Conservation (phyloP, 2,797 vertebrate species). For the Thunnus albacares region DNA sequence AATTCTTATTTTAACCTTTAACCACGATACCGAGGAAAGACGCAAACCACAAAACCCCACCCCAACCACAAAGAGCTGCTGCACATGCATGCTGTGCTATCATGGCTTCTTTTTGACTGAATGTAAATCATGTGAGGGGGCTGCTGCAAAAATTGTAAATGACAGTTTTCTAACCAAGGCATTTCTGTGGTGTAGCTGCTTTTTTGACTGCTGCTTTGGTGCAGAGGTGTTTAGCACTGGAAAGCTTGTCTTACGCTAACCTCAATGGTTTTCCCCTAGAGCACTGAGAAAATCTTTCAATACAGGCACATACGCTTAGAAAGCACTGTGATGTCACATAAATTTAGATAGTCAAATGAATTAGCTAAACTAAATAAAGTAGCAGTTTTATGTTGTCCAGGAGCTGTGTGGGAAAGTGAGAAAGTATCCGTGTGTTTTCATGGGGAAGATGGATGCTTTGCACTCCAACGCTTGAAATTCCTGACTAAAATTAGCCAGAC, state of each 20-base stretch:
- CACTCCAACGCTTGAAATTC: conserved; percentile 78
- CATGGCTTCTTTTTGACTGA: conserved; percentile 37
- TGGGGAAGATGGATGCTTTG: conserved; percentile 73
- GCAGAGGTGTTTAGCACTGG: conserved; percentile 72
- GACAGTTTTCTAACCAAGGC: conserved; percentile 69
- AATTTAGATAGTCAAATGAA: conserved; percentile 50
- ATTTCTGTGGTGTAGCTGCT: conserved; percentile 79
- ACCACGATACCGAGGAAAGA: conserved; percentile 55
- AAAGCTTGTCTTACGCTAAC: conserved; percentile 62
- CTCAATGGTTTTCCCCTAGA: conserved; percentile 64
- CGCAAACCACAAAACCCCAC: conserved; percentile 73
- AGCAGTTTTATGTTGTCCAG: conserved; percentile 36
- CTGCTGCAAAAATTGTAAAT: conserved; percentile 57
- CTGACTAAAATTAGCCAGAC: conserved; percentile 82
- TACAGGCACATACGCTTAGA: conserved; percentile 49
- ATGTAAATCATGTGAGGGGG: conserved; percentile 42
- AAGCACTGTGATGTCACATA: conserved; percentile 1
- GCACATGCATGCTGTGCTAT: conserved; percentile 42
- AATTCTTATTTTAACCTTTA: conserved; percentile 74
- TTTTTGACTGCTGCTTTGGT: conserved; percentile 60
- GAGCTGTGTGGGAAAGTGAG: conserved; percentile 21
- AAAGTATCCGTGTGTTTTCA: conserved; percentile 43
- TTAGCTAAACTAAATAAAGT: conserved; percentile 45
- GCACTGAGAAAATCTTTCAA: conserved; percentile 51
- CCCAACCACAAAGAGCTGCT: conserved; percentile 59